Percentiles rank a stretch among this genome's conserved stretches.
phyloP scores from a whole-genome alignment of 2,888 invertebrate genomes.

The Drosophila ezoana region DNA sequence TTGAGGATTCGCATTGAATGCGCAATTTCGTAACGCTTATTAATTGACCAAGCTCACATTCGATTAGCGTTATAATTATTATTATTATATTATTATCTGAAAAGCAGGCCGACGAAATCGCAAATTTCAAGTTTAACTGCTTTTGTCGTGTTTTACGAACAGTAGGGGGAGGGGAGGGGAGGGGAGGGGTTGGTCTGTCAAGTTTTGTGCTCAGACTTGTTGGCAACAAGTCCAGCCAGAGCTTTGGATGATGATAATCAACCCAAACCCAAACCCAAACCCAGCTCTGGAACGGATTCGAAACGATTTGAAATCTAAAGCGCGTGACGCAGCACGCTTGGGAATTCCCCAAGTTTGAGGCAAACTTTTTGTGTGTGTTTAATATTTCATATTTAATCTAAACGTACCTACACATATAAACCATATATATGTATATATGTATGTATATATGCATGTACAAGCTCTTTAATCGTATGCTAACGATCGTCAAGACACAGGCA shows the following conservation, averaged over 20 bases:
- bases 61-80: conserved; percentile 48
- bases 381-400: conserved; percentile 58
- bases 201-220: conserved; percentile 56
- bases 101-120: conserved; percentile 19
- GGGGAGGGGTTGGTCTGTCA: conserved; percentile 1
- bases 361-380: conserved; percentile 61
- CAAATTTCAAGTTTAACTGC: conserved; percentile 59
- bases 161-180: too few relatives aligned
- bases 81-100: conserved; percentile 31
- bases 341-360: conserved; percentile 73
- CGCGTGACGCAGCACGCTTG: conserved; percentile 68
- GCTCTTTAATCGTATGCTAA: conserved; percentile 72
- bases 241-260: conserved; percentile 39
- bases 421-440: conserved; percentile 10
- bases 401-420: conserved; percentile 9
- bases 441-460: conserved; percentile 11
- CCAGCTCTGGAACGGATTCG: conserved; percentile 37
- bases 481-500: conserved; percentile 52
- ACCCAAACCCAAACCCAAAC: neutral
- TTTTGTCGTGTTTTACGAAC: conserved; percentile 21
- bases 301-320: conserved; percentile 41
- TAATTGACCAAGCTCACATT: conserved; percentile 43
- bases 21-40: conserved; percentile 42
- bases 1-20: conserved; percentile 21
- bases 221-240: conserved; percentile 48